These are phyloP conservation scores for Lochmaea crataegi DNA, from an alignment of 2,888 invertebrate species.

Conservation along the genomic window DNA sequence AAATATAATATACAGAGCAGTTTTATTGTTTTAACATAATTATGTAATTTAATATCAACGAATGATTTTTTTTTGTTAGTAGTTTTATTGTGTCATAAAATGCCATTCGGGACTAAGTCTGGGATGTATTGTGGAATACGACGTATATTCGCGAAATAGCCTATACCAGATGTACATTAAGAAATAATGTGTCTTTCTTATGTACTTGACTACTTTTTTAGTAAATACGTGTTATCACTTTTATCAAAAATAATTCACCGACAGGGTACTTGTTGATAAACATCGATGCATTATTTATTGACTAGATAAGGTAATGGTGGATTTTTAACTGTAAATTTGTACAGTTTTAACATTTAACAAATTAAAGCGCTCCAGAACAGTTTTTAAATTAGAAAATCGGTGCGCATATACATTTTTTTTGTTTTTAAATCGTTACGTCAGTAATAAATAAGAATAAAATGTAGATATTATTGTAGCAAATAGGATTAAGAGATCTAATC, in stretches of 20 bases:
- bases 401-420: neutral
- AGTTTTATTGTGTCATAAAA: no score
- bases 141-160: no score
- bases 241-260: no score
- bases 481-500: constrained; percentile 12
- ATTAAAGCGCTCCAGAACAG: neutral
- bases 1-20: neutral
- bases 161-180: no score
- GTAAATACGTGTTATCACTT: no score
- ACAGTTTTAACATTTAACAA: neutral
- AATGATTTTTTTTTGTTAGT: no score
- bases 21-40: neutral
- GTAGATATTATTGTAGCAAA: constrained; percentile 3
- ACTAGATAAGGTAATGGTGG: neutral
- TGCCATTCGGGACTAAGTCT: no score
- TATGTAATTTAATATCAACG: no score
- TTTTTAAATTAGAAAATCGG: neutral
- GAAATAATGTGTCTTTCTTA: no score
- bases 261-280: neutral
- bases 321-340: no score
- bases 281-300: neutral
- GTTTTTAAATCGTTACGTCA: neutral
- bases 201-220: no score
- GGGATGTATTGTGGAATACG: no score
- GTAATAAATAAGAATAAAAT: neutral